A percentile compares a stretch with the other conserved stretches of the same genome.
Conservation (phyloP, 2,797 vertebrate genomes). For the Smutsia temminckii region DNA sequence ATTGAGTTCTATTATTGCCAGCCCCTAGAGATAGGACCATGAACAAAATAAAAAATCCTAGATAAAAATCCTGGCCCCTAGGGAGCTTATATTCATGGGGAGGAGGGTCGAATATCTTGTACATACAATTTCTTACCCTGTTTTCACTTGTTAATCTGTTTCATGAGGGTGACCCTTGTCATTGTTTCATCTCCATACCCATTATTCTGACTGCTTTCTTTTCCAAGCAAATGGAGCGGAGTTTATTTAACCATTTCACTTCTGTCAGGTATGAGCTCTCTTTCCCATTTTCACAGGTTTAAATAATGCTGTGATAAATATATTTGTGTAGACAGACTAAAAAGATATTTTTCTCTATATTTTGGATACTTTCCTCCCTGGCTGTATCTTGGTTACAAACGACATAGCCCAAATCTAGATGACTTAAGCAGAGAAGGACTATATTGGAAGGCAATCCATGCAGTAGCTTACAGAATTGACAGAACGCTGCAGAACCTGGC, state of each 20-base stretch:
- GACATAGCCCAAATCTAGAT: background rate
- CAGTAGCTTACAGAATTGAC: background rate
- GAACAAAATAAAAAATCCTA: background rate
- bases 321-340: background rate
- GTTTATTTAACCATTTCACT: background rate
- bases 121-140: background rate
- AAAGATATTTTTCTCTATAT: background rate
- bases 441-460: background rate
- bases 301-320: background rate
- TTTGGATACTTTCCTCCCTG: background rate
- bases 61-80: background rate
- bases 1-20: background rate
- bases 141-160: background rate
- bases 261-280: background rate
- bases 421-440: background rate
- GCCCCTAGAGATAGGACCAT: background rate
- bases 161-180: background rate
- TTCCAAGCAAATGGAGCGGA: background rate
- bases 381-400: background rate
- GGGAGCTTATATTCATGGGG: background rate
- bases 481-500: background rate
- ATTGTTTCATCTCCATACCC: fast-evolving
- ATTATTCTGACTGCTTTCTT: background rate
- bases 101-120: background rate
- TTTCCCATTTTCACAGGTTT: background rate